A percentile compares a stretch with the other conserved stretches of the same genome.
Conservation (phyloP, 2,113 vertebrate genomes). For the Lucifuga dentata region DNA sequence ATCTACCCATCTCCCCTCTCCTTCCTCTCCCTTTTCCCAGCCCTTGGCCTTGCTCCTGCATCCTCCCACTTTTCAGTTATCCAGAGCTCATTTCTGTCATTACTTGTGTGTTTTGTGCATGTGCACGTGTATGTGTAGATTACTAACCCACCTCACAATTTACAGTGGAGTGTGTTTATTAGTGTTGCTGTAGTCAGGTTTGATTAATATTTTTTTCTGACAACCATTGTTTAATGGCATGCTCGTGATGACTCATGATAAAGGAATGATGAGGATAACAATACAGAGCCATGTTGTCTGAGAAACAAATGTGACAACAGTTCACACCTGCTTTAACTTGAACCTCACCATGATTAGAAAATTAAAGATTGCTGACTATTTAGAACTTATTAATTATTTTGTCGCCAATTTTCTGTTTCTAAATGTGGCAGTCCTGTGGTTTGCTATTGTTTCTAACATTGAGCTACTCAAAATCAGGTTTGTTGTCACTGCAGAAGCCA, state of each 20-base stretch:
- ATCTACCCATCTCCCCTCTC: conserved; percentile 75
- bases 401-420: conserved; percentile 12
- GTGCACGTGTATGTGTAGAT: conserved; percentile 1
- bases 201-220: conserved; percentile 39
- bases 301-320: conserved; percentile 42
- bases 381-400: conserved; percentile 29
- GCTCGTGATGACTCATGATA: conserved; percentile 38
- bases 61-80: conserved; percentile 73
- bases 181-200: conserved; percentile 10
- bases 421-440: conserved; percentile 58
- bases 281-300: conserved; percentile 17
- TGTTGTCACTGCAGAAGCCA: conserved; percentile 30
- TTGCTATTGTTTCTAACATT: conserved; percentile 60
- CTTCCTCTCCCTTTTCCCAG: conserved; percentile 72
- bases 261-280: conserved; percentile 4
- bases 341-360: conserved; percentile 39
- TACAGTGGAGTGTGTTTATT: conserved; percentile 30
- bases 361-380: conserved; percentile 15
- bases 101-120: conserved; percentile 1
- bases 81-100: conserved; percentile 35
- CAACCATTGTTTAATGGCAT: conserved; percentile 1
- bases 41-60: conserved; percentile 74
- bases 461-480: conserved; percentile 24
- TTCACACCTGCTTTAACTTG: conserved; percentile 51
- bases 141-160: conserved; percentile 15